Evolutionary conservation across 2,797 vertebrate genomes (phyloP).

Genomic region (Denticeps clupeoides): DNA sequence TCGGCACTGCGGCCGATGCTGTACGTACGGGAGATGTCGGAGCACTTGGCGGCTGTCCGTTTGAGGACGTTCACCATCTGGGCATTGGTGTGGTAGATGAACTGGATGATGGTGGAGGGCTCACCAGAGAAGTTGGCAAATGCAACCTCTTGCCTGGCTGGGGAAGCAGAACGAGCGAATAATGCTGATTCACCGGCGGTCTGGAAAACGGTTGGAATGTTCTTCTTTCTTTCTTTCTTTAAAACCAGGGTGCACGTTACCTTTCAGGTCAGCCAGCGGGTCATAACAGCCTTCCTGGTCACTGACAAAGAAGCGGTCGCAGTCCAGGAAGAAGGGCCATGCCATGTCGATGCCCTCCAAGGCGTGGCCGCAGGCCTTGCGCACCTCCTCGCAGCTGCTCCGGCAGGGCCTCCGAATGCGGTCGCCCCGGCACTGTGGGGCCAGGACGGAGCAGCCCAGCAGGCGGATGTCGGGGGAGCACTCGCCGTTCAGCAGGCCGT

Average conservation of each 20-base stretch:
- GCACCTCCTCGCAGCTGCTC: constrained; percentile 70
- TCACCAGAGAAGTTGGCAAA: constrained; percentile 52
- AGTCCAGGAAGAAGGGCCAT: constrained; percentile 96
- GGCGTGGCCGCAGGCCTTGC: constrained; percentile 66
- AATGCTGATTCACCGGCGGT: too few species aligned
- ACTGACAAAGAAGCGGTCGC: constrained; percentile 74
- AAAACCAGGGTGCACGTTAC: too few species aligned
- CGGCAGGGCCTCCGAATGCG: constrained; percentile 72
- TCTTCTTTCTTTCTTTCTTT: too few species aligned
- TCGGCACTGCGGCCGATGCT: constrained; percentile 89
- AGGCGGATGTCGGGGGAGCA: constrained; percentile 85
- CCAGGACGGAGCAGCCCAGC: constrained; percentile 83
- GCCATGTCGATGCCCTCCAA: constrained; percentile 91
- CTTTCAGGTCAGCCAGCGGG: constrained; percentile 70
- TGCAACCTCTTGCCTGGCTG: constrained; percentile 56
- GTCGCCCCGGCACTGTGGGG: constrained; percentile 67
- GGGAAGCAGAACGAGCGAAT: background rate
- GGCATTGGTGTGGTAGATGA: constrained; percentile 74
- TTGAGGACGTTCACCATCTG: constrained; percentile 81
- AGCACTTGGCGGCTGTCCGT: constrained; percentile 75
- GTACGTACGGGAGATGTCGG: constrained; percentile 77
- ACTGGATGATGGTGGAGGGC: constrained; percentile 74
- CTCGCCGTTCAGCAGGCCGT: constrained; percentile 81
- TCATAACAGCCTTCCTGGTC: constrained; percentile 81
- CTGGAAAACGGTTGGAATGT: too few species aligned